Conservation (phyloP, 2,888 invertebrate genomes). For the Athalia rosae region DNA sequence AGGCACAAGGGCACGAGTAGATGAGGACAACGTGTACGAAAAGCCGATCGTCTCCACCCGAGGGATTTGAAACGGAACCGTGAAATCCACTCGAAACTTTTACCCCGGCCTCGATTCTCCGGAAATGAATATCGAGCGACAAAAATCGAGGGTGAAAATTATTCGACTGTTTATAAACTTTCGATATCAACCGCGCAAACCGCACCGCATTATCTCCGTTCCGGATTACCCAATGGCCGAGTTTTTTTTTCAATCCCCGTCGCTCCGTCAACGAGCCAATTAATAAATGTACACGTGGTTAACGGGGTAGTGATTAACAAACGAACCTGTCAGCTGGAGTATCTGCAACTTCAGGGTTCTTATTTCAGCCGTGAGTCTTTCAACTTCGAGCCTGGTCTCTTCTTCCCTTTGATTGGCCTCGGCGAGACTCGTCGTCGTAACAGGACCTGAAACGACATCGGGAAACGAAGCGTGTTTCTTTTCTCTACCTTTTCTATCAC, state of each 20-base stretch:
- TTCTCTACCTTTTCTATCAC: neutral
- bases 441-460: constrained; percentile 56
- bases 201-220: too few relatives aligned
- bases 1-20: neutral
- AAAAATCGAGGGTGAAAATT: constrained; percentile 27
- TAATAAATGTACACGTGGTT: neutral
- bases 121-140: constrained; percentile 29
- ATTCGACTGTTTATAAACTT: neutral
- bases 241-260: too few relatives aligned
- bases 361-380: constrained; percentile 79
- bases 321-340: constrained; percentile 76
- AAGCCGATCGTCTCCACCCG: constrained; percentile 16
- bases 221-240: too few relatives aligned
- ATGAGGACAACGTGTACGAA: neutral
- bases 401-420: constrained; percentile 77
- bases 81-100: constrained; percentile 39
- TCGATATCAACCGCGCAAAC: too few relatives aligned
- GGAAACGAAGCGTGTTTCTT: neutral
- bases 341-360: constrained; percentile 78
- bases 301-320: constrained; percentile 6
- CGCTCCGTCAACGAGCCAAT: too few relatives aligned
- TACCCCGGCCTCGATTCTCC: neutral
- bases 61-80: constrained; percentile 26
- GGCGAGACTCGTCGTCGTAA: constrained; percentile 74
- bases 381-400: constrained; percentile 78